Evolutionary conservation across 2,888 invertebrate genomes (phyloP).

Genomic region (Erebia palarica): DNA sequence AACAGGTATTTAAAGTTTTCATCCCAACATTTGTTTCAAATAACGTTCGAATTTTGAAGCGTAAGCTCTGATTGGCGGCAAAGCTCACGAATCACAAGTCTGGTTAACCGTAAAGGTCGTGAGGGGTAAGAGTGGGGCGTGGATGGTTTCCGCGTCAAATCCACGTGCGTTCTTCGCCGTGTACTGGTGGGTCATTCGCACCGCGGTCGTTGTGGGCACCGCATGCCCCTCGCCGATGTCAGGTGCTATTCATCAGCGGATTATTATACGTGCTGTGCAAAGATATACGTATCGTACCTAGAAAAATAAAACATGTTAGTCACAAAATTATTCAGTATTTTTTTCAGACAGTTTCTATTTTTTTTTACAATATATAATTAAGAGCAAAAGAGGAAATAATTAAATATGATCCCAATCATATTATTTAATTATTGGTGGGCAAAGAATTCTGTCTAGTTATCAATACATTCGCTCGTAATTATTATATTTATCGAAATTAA

Average conservation of each 20-base stretch:
- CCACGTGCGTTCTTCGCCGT: constrained; percentile 59
- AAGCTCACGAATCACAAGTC: constrained; percentile 11
- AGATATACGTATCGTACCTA: constrained; percentile 77
- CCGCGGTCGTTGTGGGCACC: constrained; percentile 53
- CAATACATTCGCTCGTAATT: neutral
- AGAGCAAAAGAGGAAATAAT: neutral
- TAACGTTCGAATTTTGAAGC: constrained; percentile 19
- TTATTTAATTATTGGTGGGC: neutral
- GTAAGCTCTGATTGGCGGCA: constrained; percentile 15
- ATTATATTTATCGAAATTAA: neutral
- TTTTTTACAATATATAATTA: neutral
- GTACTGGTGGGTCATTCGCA: constrained; percentile 46
- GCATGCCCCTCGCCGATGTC: constrained; percentile 68
- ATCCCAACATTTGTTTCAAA: constrained; percentile 5
- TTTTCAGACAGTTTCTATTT: neutral
- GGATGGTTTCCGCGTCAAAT: constrained; percentile 59
- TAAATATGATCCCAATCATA: too few relatives aligned
- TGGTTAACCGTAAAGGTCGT: constrained; percentile 65
- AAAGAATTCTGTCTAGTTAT: neutral
- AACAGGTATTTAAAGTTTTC: neutral
- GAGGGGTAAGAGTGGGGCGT: constrained; percentile 59
- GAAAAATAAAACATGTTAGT: constrained; percentile 34
- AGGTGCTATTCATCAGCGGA: constrained; percentile 66
- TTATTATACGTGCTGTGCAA: constrained; percentile 79
- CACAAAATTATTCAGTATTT: neutral